Evolutionary conservation across 2,113 vertebrate genomes (phyloP).

Genomic region (Pygoscelis adeliae): DNA sequence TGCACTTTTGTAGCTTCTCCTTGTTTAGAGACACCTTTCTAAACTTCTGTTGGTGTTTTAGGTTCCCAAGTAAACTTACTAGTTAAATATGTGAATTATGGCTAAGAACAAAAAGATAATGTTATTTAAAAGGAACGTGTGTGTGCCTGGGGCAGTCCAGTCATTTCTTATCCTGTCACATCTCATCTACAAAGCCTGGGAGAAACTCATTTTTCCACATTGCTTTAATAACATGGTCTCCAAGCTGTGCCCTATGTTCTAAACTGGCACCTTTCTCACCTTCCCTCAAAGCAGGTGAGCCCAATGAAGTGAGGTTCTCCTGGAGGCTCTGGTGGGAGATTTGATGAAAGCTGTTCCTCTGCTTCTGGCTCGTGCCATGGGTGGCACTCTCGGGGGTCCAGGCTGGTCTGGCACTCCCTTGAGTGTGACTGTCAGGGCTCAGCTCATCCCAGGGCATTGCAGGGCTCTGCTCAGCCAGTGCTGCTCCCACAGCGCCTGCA

Average conservation of each 20-base stretch:
- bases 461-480: constrained; percentile 52
- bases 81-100: neutral
- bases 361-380: constrained; percentile 17
- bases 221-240: neutral
- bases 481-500: constrained; percentile 50
- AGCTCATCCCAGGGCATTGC: constrained; percentile 5
- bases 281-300: neutral
- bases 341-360: neutral
- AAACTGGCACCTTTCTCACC: neutral
- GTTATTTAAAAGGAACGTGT: neutral
- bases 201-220: constrained; percentile 32
- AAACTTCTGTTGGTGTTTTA: neutral
- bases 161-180: neutral
- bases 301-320: neutral
- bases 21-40: neutral
- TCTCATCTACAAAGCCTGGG: constrained; percentile 69
- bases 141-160: neutral
- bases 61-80: neutral
- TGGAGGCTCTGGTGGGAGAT: neutral
- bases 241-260: neutral
- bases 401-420: neutral
- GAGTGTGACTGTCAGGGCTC: neutral
- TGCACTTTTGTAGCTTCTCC: neutral
- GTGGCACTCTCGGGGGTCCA: neutral
- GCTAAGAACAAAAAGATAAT: neutral